Evolutionary conservation across 64 coral and sea anemone species (phyloP).

Genomic region (Stichodactyla mertensii): DNA sequence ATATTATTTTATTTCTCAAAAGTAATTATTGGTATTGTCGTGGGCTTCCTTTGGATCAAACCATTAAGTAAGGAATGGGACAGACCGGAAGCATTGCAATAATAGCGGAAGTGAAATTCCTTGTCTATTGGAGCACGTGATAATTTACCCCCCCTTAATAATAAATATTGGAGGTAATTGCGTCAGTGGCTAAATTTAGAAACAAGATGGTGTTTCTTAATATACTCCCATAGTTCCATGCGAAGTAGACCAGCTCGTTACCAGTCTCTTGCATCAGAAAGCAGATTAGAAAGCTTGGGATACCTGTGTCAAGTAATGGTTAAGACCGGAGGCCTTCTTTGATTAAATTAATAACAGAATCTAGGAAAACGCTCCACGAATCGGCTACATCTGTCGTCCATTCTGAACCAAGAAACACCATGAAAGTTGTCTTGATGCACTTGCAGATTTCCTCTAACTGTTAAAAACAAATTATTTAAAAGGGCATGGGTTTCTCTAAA

Average conservation of each 20-base stretch:
- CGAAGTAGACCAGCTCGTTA: no score
- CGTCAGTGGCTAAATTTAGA: no score
- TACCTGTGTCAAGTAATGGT: neutral
- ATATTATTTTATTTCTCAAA: neutral
- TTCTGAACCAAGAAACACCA: neutral
- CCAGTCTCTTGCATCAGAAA: neutral
- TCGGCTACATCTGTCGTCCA: slow-evolving; percentile 19
- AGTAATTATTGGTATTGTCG: no score
- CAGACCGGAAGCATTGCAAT: no score
- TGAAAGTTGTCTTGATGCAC: neutral
- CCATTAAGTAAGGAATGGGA: no score
- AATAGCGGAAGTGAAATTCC: neutral
- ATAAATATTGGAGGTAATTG: no score
- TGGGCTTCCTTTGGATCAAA: no score
- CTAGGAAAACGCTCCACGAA: slow-evolving; percentile 13
- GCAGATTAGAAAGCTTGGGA: neutral
- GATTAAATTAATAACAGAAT: slow-evolving; percentile 1
- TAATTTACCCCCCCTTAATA: no score
- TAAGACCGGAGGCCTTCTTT: slow-evolving; percentile 14
- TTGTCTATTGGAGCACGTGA: no score
- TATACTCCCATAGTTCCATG: no score
- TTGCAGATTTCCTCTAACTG: slow-evolving; percentile 21
- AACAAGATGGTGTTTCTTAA: no score
- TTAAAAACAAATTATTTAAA: neutral
- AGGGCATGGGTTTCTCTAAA: no score